phyloP scores from a whole-genome alignment of 92 coral and sea anemone genomes.

The Nematostella vectensis region DNA sequence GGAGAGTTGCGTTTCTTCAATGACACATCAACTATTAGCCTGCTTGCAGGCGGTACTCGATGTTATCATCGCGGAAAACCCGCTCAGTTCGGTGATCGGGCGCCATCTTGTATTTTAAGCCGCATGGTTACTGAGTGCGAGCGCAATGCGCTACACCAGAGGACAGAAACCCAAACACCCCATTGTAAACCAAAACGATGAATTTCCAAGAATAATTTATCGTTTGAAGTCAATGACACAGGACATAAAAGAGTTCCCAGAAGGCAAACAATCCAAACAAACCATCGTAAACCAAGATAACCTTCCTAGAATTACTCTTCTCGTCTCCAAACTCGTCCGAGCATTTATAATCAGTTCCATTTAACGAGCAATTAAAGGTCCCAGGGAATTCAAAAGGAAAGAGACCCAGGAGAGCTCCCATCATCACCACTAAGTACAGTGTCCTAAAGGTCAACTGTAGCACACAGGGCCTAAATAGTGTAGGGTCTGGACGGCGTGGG shows the following conservation, averaged over 20 bases:
- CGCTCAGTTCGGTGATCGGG: too few relatives aligned
- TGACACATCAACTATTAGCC: too few relatives aligned
- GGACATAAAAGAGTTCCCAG: constrained; percentile 31
- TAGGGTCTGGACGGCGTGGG: constrained; percentile 30
- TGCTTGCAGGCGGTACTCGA: too few relatives aligned
- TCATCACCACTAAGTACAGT: constrained; percentile 20
- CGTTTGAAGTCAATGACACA: constrained; percentile 32
- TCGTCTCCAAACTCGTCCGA: constrained; percentile 11
- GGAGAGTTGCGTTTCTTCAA: too few relatives aligned
- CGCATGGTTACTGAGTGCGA: too few relatives aligned
- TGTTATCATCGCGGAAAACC: too few relatives aligned
- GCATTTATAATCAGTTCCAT: constrained; percentile 8
- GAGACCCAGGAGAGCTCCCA: constrained; percentile 22
- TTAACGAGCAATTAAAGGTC: constrained; percentile 15
- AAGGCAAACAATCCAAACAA: constrained; percentile 28
- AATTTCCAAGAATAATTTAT: too few relatives aligned
- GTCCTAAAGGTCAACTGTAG: constrained; percentile 26
- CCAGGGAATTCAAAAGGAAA: constrained; percentile 19
- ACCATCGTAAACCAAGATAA: constrained; percentile 21
- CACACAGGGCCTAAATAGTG: constrained; percentile 9
- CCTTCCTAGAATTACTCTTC: constrained; percentile 22
- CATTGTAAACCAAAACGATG: too few relatives aligned
- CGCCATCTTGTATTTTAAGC: too few relatives aligned
- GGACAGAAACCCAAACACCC: too few relatives aligned
- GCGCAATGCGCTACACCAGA: too few relatives aligned